Evolutionary conservation across 2,113 vertebrate genomes (phyloP).

Genomic region (Emydura subglobosa): DNA sequence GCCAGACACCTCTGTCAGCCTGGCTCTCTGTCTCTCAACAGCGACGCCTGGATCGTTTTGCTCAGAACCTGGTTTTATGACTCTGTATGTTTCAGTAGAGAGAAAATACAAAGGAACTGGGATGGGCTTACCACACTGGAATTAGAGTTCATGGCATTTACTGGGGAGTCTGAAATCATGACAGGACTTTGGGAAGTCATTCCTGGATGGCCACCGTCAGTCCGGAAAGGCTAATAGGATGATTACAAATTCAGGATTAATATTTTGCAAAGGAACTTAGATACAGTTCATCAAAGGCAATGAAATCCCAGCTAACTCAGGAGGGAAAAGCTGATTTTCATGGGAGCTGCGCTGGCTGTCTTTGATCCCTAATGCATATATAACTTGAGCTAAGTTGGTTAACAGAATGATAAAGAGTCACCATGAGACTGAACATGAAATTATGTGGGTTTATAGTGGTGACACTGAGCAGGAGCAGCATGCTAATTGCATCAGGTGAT

Average conservation of each 20-base stretch:
- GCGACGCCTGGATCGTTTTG: neutral
- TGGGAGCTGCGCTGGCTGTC: neutral
- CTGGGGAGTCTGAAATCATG: conserved; percentile 81
- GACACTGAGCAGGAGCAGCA: neutral
- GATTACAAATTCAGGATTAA: neutral
- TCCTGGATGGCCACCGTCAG: conserved; percentile 77
- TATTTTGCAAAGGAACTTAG: neutral
- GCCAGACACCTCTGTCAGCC: neutral
- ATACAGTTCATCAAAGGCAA: neutral
- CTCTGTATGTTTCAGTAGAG: neutral
- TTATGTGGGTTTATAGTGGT: too few species aligned
- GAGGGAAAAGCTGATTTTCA: neutral
- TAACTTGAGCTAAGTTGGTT: neutral
- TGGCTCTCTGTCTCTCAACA: neutral
- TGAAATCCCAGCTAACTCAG: neutral
- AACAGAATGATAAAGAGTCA: conserved; percentile 1
- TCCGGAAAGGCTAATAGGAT: conserved; percentile 74
- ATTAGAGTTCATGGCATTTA: conserved; percentile 84
- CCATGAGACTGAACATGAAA: neutral
- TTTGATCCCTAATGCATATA: conserved; percentile 18
- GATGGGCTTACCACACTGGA: conserved; percentile 80
- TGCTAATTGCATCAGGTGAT: neutral
- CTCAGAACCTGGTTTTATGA: neutral
- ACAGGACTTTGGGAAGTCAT: conserved; percentile 82
- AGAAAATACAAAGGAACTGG: conserved; percentile 35